Evolutionary conservation across 2,113 vertebrate species (phyloP).

Genomic region (Podarcis muralis): DNA sequence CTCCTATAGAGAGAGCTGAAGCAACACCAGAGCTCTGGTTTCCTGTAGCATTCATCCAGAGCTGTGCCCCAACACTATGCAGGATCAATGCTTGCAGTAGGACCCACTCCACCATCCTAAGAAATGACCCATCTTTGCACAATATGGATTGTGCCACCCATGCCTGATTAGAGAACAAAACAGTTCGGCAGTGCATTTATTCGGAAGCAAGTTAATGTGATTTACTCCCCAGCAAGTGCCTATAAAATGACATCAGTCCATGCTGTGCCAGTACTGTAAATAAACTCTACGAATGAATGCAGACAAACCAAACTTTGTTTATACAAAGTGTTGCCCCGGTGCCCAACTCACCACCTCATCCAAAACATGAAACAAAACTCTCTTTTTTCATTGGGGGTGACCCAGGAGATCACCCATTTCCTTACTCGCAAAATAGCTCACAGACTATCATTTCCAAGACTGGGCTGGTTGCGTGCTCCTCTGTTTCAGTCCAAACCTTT

Average conservation of each 20-base stretch:
- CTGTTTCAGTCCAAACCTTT: constrained; percentile 53
- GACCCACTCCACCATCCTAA: no score
- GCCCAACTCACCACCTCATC: constrained; percentile 51
- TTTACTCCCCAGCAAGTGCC: not conserved
- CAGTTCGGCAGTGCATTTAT: not conserved
- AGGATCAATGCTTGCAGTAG: no score
- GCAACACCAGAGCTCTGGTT: no score
- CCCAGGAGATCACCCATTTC: constrained; percentile 65
- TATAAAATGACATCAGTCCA: not conserved
- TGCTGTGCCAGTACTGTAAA: not conserved
- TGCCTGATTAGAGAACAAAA: not conserved
- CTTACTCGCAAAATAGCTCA: constrained; percentile 60
- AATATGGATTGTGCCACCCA: not conserved
- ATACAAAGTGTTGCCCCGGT: constrained; percentile 50
- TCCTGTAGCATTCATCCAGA: no score
- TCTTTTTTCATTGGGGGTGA: constrained; percentile 45
- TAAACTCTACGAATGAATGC: not conserved
- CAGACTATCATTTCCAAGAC: constrained; percentile 30
- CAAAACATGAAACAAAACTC: not conserved
- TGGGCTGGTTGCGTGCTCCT: constrained; percentile 33
- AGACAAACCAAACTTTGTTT: constrained; percentile 38
- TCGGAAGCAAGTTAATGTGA: not conserved
- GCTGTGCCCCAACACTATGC: no score
- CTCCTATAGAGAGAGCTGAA: no score
- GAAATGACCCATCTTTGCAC: not conserved